Base-by-base conservation (phyloP, 2,797 vertebrate species). In the Sibirionetta formosa region DNA sequence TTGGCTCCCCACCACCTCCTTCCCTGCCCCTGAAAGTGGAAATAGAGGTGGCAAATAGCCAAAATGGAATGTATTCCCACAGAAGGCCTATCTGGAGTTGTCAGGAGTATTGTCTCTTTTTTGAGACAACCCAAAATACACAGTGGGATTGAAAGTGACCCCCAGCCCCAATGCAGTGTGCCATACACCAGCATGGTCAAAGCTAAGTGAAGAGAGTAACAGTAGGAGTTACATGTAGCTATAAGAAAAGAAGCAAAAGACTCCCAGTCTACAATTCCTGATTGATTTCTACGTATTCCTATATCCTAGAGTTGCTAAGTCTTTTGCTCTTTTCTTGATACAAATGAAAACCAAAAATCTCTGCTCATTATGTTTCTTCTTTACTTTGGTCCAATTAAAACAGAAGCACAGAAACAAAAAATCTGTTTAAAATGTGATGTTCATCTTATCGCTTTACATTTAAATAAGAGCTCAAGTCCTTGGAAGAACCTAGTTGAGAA, bases 141-240 rank as follows among this genome's bases (percentile, higher is more conserved):
- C 22, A 9, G 14, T 50, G 20, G 15, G 20, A 88, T 50, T 23
- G 9, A 54, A 60, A 26, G 15, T 29, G 14, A 1, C 19, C n/a
- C n/a, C 19, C 7, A 20, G 48, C 19, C 27, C 1, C 0, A 1
- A 26, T 26, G 24, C 27, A 35, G 27, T 73, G 40, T 0, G 1
- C 31, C 26, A 20, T 27, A 17, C 0, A 0, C 9, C 9, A 35
- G 17, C 2, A 4, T 53, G 27, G 27, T 80, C 36, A 54, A 54
- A 91, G 17, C 14, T 83, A 38, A 4, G 5, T 63, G 35, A 80
- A 35, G 6, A 50, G 12, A 11, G 14, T 38, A 53, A 27, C 5
- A 33, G n/a, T 22, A 57, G 22, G 33, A 87, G 23, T 56, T 66
- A 79, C 15, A 69, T 16, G 23, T 40, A 73, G 13, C n/a, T 79